Base-by-base conservation (phyloP, 1,140 invertebrate genomes). In the Brachystomella parvula region DNA sequence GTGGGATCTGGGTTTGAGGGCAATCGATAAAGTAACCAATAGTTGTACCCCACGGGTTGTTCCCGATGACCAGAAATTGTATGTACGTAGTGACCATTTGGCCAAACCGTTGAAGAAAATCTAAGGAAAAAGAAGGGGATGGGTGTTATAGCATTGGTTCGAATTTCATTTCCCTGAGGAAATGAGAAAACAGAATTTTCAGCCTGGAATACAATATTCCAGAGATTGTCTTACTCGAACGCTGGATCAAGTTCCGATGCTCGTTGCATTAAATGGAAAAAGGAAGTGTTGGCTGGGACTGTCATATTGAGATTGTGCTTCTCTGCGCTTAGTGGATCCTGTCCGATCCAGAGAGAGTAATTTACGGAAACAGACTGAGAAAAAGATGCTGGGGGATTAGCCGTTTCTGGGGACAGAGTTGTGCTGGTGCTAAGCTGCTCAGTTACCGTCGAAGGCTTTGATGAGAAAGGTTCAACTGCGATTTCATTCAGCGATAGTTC, bases 81-180 rank as follows among this genome's bases (percentile, higher is more conserved):
- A 77, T 92, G 89, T 29, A 93, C 87, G 76, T 93, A 92, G 74
- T 92, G 89, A 1, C 90, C 90, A 74, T 92, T 92, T 1, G 89
- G 89, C 90, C 90, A 93, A 76, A 90, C 87, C 31, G 87, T 87
- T 0, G 89, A 87, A 63, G 85, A 83, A 75, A 89, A 90, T 73
- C 87, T 83, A 75, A 47, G 76, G 76, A 79, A 78, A 64, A n/a
- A 74, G 35, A 66, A 35, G n/a, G n/a, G n/a, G n/a, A n/a, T n/a
- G n/a, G n/a, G n/a, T n/a, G n/a, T n/a, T n/a, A n/a, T n/a, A n/a
- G n/a, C n/a, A n/a, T n/a, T n/a, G n/a, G n/a, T n/a, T n/a, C n/a
- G n/a, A n/a, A n/a, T 44, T 12, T 12, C 9, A 44, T 44, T n/a
- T 44, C n/a, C 21, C 9, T 56, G 26, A 21, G 26, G 26, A 56